These are phyloP conservation scores for Apostichopus japonicus DNA, from an alignment of 35 echinoderm and acorn worm species.

Conservation along the genomic window DNA sequence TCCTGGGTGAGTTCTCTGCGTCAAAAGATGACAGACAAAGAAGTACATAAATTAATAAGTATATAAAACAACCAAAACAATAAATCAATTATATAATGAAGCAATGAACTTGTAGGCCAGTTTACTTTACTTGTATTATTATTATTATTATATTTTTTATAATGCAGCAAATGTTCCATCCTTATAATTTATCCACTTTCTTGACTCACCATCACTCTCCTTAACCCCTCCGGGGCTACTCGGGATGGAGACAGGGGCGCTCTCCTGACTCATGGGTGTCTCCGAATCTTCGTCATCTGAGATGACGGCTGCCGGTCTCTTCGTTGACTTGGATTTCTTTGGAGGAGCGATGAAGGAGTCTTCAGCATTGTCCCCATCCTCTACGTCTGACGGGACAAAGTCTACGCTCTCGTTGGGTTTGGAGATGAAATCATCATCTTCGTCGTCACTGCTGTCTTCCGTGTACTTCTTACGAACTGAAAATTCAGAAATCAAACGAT, in stretches of 20 bases:
- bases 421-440: slow-evolving; percentile 54
- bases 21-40: too few relatives aligned
- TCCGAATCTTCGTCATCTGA: slow-evolving; percentile 15
- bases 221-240: not conserved
- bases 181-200: not conserved
- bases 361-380: slow-evolving; percentile 11
- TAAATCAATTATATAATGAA: too few relatives aligned
- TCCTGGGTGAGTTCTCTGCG: not conserved
- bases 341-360: slow-evolving; percentile 27
- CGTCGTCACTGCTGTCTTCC: slow-evolving; percentile 3
- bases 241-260: not conserved
- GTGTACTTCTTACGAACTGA: not conserved
- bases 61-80: too few relatives aligned
- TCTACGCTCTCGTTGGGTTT: slow-evolving; percentile 31
- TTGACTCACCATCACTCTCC: slow-evolving; percentile 10
- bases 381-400: slow-evolving; percentile 11
- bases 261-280: not conserved
- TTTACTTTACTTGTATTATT: too few relatives aligned
- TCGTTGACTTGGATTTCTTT: slow-evolving; percentile 12
- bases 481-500: too few relatives aligned
- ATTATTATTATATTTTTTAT: not conserved
- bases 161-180: too few relatives aligned
- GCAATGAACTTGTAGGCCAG: too few relatives aligned
- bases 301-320: not conserved
- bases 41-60: too few relatives aligned